Conservation (phyloP, 1,140 invertebrate species). For the Leptonema lineaticorne region DNA sequence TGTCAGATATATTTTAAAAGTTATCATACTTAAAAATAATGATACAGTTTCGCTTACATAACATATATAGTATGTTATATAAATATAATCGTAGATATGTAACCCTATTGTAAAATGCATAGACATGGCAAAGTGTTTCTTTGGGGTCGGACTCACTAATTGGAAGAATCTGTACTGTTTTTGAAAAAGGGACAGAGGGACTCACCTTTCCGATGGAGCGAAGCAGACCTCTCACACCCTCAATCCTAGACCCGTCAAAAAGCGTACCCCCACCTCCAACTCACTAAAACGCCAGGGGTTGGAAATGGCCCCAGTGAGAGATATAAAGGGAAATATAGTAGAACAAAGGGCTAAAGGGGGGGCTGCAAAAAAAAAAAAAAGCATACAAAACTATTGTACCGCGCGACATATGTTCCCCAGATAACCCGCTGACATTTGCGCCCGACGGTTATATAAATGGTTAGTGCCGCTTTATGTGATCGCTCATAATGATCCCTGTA, state of each 20-base stretch:
- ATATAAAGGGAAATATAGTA: too few species aligned
- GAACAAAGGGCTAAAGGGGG: too few species aligned
- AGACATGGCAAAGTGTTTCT: background rate
- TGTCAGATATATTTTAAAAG: too few species aligned
- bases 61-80: background rate
- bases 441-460: too few species aligned
- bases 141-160: constrained; percentile 9
- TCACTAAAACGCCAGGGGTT: too few species aligned
- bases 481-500: too few species aligned
- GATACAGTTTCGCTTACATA: background rate
- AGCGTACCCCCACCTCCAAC: too few species aligned
- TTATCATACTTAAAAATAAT: background rate
- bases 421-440: constrained; percentile 20
- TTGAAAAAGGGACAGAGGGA: background rate
- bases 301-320: too few species aligned
- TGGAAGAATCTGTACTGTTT: constrained; percentile 3
- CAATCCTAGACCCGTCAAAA: background rate
- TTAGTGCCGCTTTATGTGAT: too few species aligned
- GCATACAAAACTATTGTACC: constrained; percentile 5
- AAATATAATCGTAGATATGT: background rate
- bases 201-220: background rate
- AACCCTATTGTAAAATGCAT: background rate
- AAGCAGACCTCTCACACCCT: background rate
- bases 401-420: constrained; percentile 26
- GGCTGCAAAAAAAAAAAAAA: background rate